These are phyloP conservation scores for Raja brachyura DNA, from an alignment of 2,113 vertebrate genomes.

Conservation along the genomic window DNA sequence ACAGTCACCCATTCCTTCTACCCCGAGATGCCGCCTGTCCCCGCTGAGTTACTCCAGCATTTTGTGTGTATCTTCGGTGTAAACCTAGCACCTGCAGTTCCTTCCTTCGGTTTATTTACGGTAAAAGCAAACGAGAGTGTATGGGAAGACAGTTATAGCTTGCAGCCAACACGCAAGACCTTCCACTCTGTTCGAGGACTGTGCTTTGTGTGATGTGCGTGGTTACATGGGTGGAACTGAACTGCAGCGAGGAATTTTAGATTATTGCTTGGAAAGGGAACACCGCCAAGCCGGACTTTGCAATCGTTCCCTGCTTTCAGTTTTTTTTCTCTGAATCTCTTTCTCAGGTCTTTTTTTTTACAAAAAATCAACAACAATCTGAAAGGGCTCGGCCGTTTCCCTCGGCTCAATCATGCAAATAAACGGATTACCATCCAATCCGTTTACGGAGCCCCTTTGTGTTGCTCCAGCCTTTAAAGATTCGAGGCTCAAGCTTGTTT, in stretches of 20 bases:
- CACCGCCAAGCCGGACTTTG: not conserved
- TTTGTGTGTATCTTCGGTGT: too few species aligned
- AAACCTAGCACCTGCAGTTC: too few species aligned
- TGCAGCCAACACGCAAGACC: not conserved
- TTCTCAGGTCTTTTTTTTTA: not conserved
- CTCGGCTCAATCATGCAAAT: conserved; percentile 70
- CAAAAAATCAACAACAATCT: not conserved
- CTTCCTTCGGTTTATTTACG: not conserved
- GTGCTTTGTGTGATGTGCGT: not conserved
- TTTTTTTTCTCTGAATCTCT: not conserved
- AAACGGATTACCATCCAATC: conserved; percentile 74
- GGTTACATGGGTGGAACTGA: not conserved
- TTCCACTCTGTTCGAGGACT: not conserved
- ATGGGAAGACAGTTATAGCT: not conserved
- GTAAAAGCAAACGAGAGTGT: not conserved
- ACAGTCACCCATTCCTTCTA: too few species aligned
- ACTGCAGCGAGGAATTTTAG: not conserved
- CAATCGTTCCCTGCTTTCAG: not conserved
- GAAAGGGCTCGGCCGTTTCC: conserved; percentile 52
- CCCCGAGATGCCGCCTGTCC: too few species aligned
- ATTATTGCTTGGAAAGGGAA: not conserved
- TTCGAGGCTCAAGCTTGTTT: not conserved
- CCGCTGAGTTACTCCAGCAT: too few species aligned
- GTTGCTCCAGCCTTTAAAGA: conserved; percentile 43
- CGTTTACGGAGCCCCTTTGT: conserved; percentile 75